Evolutionary conservation across 2,888 invertebrate species (phyloP), one percentile per base, ranked within the genome.

Genomic region (Apodemia zela): DNA sequence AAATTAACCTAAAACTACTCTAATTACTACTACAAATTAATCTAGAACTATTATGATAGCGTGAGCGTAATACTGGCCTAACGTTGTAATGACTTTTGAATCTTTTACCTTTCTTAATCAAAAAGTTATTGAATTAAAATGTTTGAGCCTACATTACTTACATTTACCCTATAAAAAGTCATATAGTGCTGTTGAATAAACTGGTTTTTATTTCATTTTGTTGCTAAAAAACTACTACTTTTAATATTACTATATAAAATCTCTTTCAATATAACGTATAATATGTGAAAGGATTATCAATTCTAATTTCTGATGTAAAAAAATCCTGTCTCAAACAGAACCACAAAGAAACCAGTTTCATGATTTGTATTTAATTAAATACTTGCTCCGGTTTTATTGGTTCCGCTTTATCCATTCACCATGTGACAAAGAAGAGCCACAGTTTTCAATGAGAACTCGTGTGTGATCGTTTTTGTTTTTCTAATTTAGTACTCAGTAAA

Each of bases 401-500:
- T 21, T 38, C 13, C 13, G 17, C 42, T 18, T 25, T 13, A 42
- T 42, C 42, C 38, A 59, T 59, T 59, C 54, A 54, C 29, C 5
- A 15, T 54, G 54, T 29, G 17, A 18, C 51, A 21, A 38, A 38
- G 38, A 45, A 45, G 15, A 54, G 75, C 72, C 73, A 65, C 68
- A 70, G 74, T 77, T 77, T 80, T 81, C 76, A 83, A 83, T 84
- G 81, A 79, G 72, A 74, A 74, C 67, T 61, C 71, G 66, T 71
- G 75, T 72, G 72, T 74, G 54, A 54, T 54, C 72, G 77, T 81
- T 85, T 87, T 85, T 85, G 80, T 83, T 76, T 77, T 70, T 76
- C 81, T 84, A 87, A 89, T 87, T 86, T 84, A 84, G 81, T 82
- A 80, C 77, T 76, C 74, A 73, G 77, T 79, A 82, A 85, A 84